These are phyloP conservation scores for Druceiella hillmani DNA, from an alignment of 2,888 invertebrate species.

Conservation along the genomic window DNA sequence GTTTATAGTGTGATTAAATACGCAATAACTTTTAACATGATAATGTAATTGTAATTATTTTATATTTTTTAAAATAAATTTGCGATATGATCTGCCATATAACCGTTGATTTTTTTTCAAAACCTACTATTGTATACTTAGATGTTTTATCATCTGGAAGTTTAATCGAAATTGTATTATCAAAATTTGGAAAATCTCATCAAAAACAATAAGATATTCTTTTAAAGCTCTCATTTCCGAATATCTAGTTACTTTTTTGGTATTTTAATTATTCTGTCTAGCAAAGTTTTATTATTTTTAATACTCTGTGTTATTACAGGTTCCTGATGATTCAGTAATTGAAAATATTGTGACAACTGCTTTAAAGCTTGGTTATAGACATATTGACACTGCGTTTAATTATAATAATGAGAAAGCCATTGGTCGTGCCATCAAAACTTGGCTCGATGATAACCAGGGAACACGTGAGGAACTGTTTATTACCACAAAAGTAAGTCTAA, in stretches of 20 bases:
- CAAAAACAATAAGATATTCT: too few species aligned
- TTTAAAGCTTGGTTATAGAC: constrained; percentile 65
- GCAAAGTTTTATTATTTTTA: too few species aligned
- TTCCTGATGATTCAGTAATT: constrained; percentile 58
- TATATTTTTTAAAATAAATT: too few species aligned
- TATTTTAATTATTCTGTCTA: constrained; percentile 6
- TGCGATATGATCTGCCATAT: too few species aligned
- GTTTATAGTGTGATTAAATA: neutral
- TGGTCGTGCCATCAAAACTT: constrained; percentile 60
- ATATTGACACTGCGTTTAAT: constrained; percentile 75
- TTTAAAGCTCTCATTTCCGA: too few species aligned
- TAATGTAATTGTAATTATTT: constrained; percentile 6
- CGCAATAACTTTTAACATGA: constrained; percentile 5
- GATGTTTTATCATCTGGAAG: too few species aligned
- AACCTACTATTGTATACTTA: too few species aligned
- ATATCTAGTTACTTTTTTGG: constrained; percentile 5
- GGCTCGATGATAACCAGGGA: constrained; percentile 58
- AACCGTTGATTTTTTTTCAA: too few species aligned
- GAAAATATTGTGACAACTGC: constrained; percentile 59
- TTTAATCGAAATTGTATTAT: too few species aligned
- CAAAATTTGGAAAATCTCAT: too few species aligned
- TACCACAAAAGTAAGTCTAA: constrained; percentile 64
- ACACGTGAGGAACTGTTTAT: constrained; percentile 69
- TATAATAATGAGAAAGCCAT: constrained; percentile 75
- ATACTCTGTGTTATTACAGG: constrained; percentile 46